These are phyloP conservation scores for Calcarius lapponicus DNA, from an alignment of 2,797 vertebrate genomes.

Conservation along the genomic window DNA sequence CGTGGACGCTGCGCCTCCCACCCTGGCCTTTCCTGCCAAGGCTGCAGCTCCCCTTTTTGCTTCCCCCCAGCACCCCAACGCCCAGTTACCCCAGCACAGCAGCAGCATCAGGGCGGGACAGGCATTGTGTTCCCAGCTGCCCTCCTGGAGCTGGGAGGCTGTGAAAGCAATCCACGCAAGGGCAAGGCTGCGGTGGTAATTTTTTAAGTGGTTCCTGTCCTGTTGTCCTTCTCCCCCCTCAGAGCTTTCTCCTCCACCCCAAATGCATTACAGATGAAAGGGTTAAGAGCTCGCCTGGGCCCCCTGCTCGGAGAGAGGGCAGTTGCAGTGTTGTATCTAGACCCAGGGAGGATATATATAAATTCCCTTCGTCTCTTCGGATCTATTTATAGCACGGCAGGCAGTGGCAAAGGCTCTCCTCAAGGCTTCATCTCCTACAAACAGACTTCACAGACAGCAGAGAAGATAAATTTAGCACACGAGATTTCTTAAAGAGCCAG, in stretches of 20 bases:
- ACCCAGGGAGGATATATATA: conserved; percentile 61
- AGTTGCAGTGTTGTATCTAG: conserved; percentile 65
- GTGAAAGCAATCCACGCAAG: background rate
- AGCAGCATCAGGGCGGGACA: background rate
- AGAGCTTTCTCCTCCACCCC: background rate
- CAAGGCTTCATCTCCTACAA: conserved; percentile 69
- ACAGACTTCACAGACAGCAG: conserved; percentile 64
- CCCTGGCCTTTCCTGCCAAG: background rate
- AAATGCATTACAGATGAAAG: background rate
- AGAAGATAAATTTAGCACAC: conserved; percentile 67
- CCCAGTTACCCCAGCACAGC: background rate
- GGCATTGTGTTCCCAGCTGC: background rate
- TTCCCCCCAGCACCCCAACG: background rate
- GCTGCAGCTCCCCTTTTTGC: background rate
- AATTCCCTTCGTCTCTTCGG: conserved; percentile 43
- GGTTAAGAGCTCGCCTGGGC: conserved; percentile 54
- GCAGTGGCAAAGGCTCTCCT: conserved; percentile 66
- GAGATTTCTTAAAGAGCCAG: conserved; percentile 68
- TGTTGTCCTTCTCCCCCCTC: background rate
- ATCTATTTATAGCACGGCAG: conserved; percentile 60
- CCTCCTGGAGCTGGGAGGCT: background rate
- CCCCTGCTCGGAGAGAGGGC: conserved; percentile 35
- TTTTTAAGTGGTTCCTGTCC: conserved; percentile 6
- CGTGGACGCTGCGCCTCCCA: background rate
- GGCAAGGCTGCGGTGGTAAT: background rate